Conservation (phyloP, 2,888 invertebrate species). For the Caenorhabditis macrosperma region DNA sequence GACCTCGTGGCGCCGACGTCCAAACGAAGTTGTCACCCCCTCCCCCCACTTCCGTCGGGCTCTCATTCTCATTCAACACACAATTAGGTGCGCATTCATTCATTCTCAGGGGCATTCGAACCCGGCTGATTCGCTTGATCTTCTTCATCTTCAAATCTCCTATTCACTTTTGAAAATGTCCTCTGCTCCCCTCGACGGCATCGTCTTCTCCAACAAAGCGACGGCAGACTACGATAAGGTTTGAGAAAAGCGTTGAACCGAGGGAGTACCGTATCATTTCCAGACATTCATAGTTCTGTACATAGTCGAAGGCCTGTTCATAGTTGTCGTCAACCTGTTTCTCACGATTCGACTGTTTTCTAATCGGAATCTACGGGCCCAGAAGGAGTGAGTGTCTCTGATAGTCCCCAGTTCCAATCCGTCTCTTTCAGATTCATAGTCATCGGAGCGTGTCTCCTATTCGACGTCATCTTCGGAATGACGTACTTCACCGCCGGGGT, state of each 20-base stretch:
- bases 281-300: slow-evolving; percentile 56
- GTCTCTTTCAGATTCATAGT: slow-evolving; percentile 54
- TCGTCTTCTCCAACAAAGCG: slow-evolving; percentile 27
- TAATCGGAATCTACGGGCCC: slow-evolving; percentile 45
- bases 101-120: not conserved
- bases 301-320: slow-evolving; percentile 52
- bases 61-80: not conserved
- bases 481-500: slow-evolving; percentile 64
- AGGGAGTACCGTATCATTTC: not conserved
- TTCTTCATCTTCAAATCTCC: not conserved
- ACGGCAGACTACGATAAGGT: slow-evolving; percentile 44
- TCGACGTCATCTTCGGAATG: slow-evolving; percentile 66
- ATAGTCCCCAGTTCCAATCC: no score
- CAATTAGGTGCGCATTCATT: slow-evolving; percentile 16
- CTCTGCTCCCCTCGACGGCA: slow-evolving; percentile 14
- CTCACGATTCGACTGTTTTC: slow-evolving; percentile 49
- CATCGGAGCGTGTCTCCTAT: slow-evolving; percentile 60
- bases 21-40: slow-evolving; percentile 1
- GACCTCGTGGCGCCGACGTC: slow-evolving; percentile 11
- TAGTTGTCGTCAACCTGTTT: slow-evolving; percentile 49
- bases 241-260: not conserved
- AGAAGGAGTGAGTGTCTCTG: slow-evolving; percentile 56
- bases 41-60: not conserved
- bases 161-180: not conserved
- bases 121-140: not conserved